These are phyloP conservation scores for Mungos mungo DNA, from an alignment of 2,113 vertebrate genomes.

Conservation along the genomic window DNA sequence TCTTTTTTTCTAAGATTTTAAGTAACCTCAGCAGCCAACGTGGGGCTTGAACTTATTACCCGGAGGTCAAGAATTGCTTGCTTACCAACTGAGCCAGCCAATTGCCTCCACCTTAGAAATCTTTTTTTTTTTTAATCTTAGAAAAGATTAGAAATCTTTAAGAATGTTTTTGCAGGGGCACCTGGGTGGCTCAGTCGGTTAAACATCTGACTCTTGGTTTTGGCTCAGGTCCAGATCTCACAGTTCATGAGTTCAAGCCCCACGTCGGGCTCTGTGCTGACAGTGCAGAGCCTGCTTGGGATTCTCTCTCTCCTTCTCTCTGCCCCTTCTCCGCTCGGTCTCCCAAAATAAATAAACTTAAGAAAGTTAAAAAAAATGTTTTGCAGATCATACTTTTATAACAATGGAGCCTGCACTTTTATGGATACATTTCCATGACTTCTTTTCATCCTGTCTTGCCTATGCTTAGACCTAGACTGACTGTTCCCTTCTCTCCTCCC, in stretches of 20 bases:
- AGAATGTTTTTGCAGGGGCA: background rate
- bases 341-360: too few relatives aligned
- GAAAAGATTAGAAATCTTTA: background rate
- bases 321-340: too few relatives aligned
- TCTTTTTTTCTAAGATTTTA: background rate
- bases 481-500: background rate
- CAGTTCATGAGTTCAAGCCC: too few relatives aligned
- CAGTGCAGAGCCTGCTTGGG: too few relatives aligned
- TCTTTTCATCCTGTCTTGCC: background rate
- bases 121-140: background rate
- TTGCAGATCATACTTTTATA: background rate
- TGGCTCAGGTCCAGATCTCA: too few relatives aligned
- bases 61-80: background rate
- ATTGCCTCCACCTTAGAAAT: background rate
- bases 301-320: too few relatives aligned
- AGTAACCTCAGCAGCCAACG: background rate
- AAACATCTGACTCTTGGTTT: too few relatives aligned
- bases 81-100: background rate
- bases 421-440: background rate
- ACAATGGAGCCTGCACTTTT: background rate
- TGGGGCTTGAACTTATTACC: background rate
- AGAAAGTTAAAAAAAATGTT: too few relatives aligned
- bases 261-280: too few relatives aligned
- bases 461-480: background rate
- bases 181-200: too few relatives aligned